Evolutionary conservation across 2,888 invertebrate genomes (phyloP), one percentile per base, ranked within the genome.

Genomic region (Drosophila paranaensis): DNA sequence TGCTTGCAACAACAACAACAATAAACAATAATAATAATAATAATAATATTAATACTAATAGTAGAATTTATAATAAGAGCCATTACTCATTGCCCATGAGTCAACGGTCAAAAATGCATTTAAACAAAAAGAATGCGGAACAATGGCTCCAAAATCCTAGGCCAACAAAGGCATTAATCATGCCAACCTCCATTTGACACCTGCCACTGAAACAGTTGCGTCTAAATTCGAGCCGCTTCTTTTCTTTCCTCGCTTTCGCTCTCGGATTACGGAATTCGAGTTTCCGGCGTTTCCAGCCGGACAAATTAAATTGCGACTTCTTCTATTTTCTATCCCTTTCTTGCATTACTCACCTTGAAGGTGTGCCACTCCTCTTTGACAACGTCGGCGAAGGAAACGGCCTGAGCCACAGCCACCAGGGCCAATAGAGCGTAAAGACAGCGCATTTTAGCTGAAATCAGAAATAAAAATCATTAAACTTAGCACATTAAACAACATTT

Each of bases 321-420:
- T 46, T 46, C 11, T 20, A 35, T 20, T 37, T 2, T 3, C 8
- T 25, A 0, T 20, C 11, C 35, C 51, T 16, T 6, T 40, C 13
- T 13, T 8, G n/a, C 16, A 30, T 71, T 66, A 84, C 90, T 92
- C 94, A 96, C 96, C 95, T 96, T 97, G 90, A 95, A 97, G 0
- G 95, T 93, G n/a, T 93, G 93, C 96, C 96, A 97, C 93, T 97
- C 97, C 90, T 96, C 96, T 76, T 93, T 93, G 56, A 97, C 94
- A 71, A 97, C 94, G 86, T 97, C 96, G 78, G 94, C 93, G 89
- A 96, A 95, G 65, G 96, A 95, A 54, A 97, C 94, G 6, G 96
- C 96, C 58, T 94, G 94, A 39, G 93, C 94, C 3, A 94, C 93
- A 72, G 95, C 94, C 80, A 94, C 82, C 66, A 91, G 77, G 74